phyloP scores from a whole-genome alignment of 2,888 invertebrate genomes.

The Mongoloraphidia duomilia region DNA sequence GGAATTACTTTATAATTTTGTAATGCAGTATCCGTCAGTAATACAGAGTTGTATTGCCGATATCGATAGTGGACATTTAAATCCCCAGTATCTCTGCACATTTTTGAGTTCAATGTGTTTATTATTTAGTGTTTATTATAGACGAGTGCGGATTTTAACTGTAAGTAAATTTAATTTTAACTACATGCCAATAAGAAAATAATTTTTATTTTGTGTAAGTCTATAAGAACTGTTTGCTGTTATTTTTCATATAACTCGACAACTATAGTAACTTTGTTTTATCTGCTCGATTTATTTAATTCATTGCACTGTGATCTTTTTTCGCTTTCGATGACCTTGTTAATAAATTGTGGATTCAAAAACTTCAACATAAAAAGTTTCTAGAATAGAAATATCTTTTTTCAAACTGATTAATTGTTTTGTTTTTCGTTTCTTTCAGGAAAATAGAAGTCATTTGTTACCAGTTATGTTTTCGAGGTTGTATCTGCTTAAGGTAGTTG shows the following conservation, averaged over 20 bases:
- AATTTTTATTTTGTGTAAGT: no score
- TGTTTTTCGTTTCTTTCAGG: slow-evolving; percentile 35
- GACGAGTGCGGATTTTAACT: slow-evolving; percentile 50
- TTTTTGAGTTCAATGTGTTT: slow-evolving; percentile 49
- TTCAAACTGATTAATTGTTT: no score
- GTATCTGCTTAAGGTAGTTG: slow-evolving; percentile 48
- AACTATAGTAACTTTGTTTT: no score
- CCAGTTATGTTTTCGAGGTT: slow-evolving; percentile 53
- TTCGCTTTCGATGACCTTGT: no score
- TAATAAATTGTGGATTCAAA: no score
- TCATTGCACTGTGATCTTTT: no score
- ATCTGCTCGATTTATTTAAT: no score
- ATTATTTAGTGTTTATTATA: slow-evolving; percentile 59
- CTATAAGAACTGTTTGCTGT: no score
- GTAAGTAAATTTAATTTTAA: slow-evolving; percentile 32
- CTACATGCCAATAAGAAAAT: not conserved
- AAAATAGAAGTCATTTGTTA: slow-evolving; percentile 49
- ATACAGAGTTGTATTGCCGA: slow-evolving; percentile 38
- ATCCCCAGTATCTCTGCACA: slow-evolving; percentile 47
- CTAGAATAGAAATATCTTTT: no score
- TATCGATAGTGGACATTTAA: slow-evolving; percentile 35
- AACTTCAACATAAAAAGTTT: no score
- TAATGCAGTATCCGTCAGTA: slow-evolving; percentile 48
- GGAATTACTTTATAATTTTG: slow-evolving; percentile 51
- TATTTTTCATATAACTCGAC: no score